Evolutionary conservation across 1,140 invertebrate genomes (phyloP).

Genomic region (Hesperophylax magnus): DNA sequence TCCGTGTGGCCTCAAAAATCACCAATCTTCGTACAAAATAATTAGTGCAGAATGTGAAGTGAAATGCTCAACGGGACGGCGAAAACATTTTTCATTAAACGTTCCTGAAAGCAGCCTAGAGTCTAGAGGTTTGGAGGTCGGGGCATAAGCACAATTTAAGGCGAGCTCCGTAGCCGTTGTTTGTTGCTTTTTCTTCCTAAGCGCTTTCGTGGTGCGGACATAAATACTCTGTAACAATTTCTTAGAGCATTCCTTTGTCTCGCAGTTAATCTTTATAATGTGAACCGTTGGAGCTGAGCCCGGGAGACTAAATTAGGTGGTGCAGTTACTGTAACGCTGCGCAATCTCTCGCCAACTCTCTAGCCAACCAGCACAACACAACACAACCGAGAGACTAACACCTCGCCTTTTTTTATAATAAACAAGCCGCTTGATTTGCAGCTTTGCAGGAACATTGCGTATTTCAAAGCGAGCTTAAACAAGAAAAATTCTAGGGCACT

Average conservation of each 20-base stretch:
- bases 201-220: constrained; percentile 31
- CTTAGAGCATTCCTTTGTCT: constrained; percentile 42
- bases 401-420: background rate
- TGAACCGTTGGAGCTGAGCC: constrained; percentile 16
- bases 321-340: constrained; percentile 16
- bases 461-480: too few relatives aligned
- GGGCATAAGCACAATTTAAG: constrained; percentile 20
- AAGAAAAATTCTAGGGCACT: too few relatives aligned
- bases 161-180: background rate
- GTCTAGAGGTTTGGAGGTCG: background rate
- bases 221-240: constrained; percentile 45
- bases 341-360: background rate
- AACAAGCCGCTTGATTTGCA: too few relatives aligned
- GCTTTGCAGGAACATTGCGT: too few relatives aligned
- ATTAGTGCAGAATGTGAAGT: background rate
- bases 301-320: constrained; percentile 28
- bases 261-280: constrained; percentile 47
- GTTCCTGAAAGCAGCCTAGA: background rate
- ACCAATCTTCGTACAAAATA: background rate
- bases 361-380: background rate
- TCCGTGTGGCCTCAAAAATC: background rate
- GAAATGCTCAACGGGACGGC: background rate
- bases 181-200: constrained; percentile 18
- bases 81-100: constrained; percentile 11
- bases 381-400: background rate